Evolutionary conservation across 2,888 invertebrate genomes (phyloP).

Genomic region (Aleiodes testaceus): DNA sequence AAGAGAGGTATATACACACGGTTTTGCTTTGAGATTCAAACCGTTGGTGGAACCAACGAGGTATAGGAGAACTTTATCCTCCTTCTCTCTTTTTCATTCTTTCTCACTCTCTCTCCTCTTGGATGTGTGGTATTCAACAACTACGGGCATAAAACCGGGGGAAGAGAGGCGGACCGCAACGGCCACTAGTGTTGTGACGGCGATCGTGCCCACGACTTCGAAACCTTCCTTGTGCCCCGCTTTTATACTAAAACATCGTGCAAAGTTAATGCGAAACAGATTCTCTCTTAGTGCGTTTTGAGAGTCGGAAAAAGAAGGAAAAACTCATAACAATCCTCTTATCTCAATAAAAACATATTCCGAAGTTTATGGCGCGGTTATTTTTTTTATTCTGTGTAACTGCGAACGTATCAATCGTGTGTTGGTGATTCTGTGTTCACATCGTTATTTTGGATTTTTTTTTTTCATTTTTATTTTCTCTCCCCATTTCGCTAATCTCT

Average conservation of each 20-base stretch:
- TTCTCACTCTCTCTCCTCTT: conserved; percentile 10
- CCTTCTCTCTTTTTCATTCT: conserved; percentile 14
- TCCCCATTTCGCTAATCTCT: conserved; percentile 1
- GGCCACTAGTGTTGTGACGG: conserved; percentile 68
- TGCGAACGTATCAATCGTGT: too few relatives aligned
- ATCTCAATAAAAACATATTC: background rate
- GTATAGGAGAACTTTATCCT: conserved; percentile 21
- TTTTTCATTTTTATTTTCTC: background rate
- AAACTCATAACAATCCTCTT: conserved; percentile 11
- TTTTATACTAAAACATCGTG: conserved; percentile 18
- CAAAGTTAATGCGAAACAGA: conserved; percentile 21
- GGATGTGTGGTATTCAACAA: conserved; percentile 29
- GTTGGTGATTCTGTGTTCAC: conserved; percentile 4
- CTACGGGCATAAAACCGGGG: conserved; percentile 32
- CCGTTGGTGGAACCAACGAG: conserved; percentile 29
- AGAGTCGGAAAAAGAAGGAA: background rate
- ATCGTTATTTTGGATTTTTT: background rate
- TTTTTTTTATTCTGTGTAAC: background rate
- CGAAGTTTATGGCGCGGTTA: background rate
- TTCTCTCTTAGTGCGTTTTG: background rate
- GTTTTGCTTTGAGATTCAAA: conserved; percentile 26
- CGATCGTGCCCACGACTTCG: conserved; percentile 67
- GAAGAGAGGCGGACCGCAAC: conserved; percentile 52
- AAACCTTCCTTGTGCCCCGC: conserved; percentile 43
- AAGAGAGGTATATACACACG: conserved; percentile 23